Conservation (phyloP, 2,797 vertebrate species). For the Sorex maritimensis region DNA sequence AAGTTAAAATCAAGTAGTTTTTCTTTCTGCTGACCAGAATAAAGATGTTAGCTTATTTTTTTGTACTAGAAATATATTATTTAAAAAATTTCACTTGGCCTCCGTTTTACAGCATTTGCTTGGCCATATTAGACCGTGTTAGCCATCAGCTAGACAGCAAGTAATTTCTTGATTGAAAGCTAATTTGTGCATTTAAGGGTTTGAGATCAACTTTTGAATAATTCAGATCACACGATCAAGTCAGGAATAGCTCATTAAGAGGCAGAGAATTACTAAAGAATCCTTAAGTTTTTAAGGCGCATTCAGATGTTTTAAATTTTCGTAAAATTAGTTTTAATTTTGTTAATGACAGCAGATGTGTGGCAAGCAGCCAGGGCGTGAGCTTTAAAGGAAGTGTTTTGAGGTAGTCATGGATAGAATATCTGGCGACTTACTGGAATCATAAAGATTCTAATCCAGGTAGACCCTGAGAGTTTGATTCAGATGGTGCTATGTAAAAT, state of each 20-base stretch:
- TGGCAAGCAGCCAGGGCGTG: slow-evolving; percentile 79
- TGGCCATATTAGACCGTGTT: slow-evolving; percentile 67
- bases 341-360: slow-evolving; percentile 83
- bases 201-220: slow-evolving; percentile 82
- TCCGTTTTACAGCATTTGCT: slow-evolving; percentile 66
- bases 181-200: slow-evolving; percentile 75
- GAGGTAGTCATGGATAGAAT: slow-evolving; percentile 72
- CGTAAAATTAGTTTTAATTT: slow-evolving; percentile 86
- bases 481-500: slow-evolving; percentile 60
- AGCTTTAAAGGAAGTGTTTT: slow-evolving; percentile 77
- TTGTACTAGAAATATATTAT: slow-evolving; percentile 55
- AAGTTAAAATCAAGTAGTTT: slow-evolving; percentile 49
- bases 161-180: slow-evolving; percentile 82
- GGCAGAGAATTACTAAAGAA: slow-evolving; percentile 75
- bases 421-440: slow-evolving; percentile 68
- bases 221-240: slow-evolving; percentile 78
- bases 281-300: slow-evolving; percentile 77
- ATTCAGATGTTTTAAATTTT: slow-evolving; percentile 83
- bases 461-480: slow-evolving; percentile 52
- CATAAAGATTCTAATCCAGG: slow-evolving; percentile 74
- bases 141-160: slow-evolving; percentile 69
- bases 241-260: slow-evolving; percentile 77
- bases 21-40: slow-evolving; percentile 39
- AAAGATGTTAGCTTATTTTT: slow-evolving; percentile 71
- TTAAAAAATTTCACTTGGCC: slow-evolving; percentile 71